Conservation (phyloP, 1,140 invertebrate genomes). For the Dysdera silvatica region DNA sequence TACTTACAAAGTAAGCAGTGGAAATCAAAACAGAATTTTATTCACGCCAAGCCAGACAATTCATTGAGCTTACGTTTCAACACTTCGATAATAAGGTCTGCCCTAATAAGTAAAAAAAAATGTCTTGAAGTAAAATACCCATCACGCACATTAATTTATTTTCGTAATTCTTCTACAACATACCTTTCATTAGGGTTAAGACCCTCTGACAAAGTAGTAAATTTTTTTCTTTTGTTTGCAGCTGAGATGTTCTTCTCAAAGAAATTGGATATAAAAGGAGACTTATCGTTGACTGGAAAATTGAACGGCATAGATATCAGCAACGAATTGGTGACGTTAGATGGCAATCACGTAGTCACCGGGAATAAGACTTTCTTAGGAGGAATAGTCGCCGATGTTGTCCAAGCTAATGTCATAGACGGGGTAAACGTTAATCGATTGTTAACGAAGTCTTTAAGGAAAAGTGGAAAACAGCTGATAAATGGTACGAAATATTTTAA, state of each 20-base stretch:
- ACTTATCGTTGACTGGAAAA: background rate
- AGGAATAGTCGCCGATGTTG: slow-evolving; percentile 5
- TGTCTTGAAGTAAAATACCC: too few species aligned
- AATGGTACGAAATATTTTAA: slow-evolving; percentile 4
- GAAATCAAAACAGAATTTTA: too few species aligned
- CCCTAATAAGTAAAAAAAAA: too few species aligned
- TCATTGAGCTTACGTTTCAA: too few species aligned
- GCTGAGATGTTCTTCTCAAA: slow-evolving; percentile 9
- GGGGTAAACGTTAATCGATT: slow-evolving; percentile 7
- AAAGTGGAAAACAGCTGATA: background rate
- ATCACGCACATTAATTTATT: too few species aligned
- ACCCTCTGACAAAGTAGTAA: too few species aligned
- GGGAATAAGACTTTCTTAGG: slow-evolving; percentile 4
- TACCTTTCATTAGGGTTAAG: too few species aligned
- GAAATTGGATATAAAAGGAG: background rate
- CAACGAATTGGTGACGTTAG: slow-evolving; percentile 11
- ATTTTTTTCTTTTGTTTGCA: background rate
- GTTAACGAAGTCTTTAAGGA: background rate
- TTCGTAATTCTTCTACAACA: too few species aligned
- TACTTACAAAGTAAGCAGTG: too few species aligned
- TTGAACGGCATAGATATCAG: slow-evolving; percentile 11
- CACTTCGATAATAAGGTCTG: too few species aligned
- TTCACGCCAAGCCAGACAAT: too few species aligned
- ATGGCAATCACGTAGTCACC: slow-evolving; percentile 1
- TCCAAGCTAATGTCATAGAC: background rate